Evolutionary conservation across 2,888 invertebrate genomes (phyloP).

Genomic region (Drosophila flavopinicola): DNA sequence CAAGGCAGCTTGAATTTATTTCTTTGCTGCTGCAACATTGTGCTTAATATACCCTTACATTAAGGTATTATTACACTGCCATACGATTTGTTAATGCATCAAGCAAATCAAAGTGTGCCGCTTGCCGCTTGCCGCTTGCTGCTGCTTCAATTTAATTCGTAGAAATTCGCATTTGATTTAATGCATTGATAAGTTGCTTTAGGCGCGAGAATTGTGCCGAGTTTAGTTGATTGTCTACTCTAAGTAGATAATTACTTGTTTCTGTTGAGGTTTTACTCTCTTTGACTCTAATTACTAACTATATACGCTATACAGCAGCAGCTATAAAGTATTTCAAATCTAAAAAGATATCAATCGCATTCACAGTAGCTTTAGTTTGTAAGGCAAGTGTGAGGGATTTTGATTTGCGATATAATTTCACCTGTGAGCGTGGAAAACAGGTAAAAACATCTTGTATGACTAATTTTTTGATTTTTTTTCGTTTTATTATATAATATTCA

Average conservation of each 20-base stretch:
- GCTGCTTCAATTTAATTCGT: slow-evolving; percentile 1
- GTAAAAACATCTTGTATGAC: too few species aligned
- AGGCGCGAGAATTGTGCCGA: neutral
- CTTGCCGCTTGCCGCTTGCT: neutral
- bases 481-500: too few species aligned
- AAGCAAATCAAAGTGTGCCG: slow-evolving; percentile 30
- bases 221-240: neutral
- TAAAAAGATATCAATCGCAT: too few species aligned
- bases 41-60: slow-evolving; percentile 45
- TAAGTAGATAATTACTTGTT: neutral
- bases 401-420: too few species aligned
- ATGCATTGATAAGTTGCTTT: neutral
- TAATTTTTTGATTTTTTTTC: too few species aligned
- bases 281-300: too few species aligned
- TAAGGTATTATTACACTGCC: slow-evolving; percentile 27
- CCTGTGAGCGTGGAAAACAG: too few species aligned
- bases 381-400: too few species aligned
- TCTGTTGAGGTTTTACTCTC: too few species aligned
- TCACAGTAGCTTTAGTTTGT: too few species aligned
- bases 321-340: too few species aligned
- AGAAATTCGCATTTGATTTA: slow-evolving; percentile 2
- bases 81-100: slow-evolving; percentile 15
- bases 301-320: too few species aligned
- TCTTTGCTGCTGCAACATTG: slow-evolving; percentile 60
- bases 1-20: slow-evolving; percentile 57